These are phyloP conservation scores for Tiliacea citrago DNA, from an alignment of 2,888 invertebrate genomes.

Conservation along the genomic window DNA sequence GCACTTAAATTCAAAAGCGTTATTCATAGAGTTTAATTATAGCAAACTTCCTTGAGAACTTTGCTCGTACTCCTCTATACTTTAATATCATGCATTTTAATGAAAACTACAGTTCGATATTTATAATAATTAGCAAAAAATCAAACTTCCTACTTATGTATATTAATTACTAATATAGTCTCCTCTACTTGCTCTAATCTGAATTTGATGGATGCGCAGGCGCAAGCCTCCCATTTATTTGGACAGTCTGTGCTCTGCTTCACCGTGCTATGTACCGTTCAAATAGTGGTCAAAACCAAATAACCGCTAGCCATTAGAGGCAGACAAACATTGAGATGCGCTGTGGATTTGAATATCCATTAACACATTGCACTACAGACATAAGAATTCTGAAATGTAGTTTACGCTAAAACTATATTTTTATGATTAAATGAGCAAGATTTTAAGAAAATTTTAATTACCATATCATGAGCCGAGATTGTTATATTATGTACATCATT, in stretches of 20 bases:
- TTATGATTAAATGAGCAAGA: not conserved
- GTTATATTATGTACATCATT: not conserved
- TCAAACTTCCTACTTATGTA: too few relatives aligned
- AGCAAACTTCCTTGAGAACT: too few relatives aligned
- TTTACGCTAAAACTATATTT: not conserved
- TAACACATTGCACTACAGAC: conserved; percentile 13
- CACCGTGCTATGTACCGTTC: conserved; percentile 62
- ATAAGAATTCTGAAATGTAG: conserved; percentile 23
- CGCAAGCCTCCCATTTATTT: conserved; percentile 44
- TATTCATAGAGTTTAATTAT: too few relatives aligned
- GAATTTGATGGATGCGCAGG: conserved; percentile 49
- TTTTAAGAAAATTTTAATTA: too few relatives aligned
- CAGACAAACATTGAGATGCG: conserved; percentile 46
- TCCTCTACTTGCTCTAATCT: conserved; percentile 20
- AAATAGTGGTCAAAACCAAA: conserved; percentile 58
- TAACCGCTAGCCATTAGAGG: conserved; percentile 65
- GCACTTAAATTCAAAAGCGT: too few relatives aligned
- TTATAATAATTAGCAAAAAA: too few relatives aligned
- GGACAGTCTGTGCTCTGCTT: conserved; percentile 34
- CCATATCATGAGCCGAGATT: not conserved
- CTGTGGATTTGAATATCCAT: conserved; percentile 37
- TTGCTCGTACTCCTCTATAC: too few relatives aligned
- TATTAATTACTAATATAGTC: too few relatives aligned
- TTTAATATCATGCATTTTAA: too few relatives aligned
- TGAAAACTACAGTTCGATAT: not conserved